Base-by-base conservation (phyloP, 1,140 invertebrate genomes). In the Belonocnema kinseyi region DNA sequence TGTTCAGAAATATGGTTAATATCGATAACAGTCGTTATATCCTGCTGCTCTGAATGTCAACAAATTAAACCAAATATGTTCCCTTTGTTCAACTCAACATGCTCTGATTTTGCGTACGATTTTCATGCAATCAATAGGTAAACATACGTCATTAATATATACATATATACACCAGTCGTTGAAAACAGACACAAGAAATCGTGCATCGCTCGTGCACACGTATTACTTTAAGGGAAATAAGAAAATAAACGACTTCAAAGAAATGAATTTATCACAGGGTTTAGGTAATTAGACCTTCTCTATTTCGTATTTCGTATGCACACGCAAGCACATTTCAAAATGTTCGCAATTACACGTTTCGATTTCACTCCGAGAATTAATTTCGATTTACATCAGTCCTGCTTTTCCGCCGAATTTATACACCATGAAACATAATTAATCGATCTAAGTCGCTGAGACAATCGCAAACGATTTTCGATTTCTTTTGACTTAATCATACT, bases 181-280 rank as follows among this genome's bases (percentile, higher is more conserved):
- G 26, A 66, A 4, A 17, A 33, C 13, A 11, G 33, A 16, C 19
- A 66, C 13, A 3, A 16, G 7, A 16, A 66, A 66, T 13, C 13
- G 3, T 66, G 21, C 13, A 26, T 16, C 21, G 16, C 58, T 66
- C 53, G 53, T 54, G 53, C 53, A 16, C 53, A 54, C 53, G 8
- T 54, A 54, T 19, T 54, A 54, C n/a, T 54, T 54, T 12, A 66
- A 7, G 13, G 58, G 13, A 40, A 40, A 66, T 40, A 66, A 66
- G 58, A 4, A 40, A 40, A 40, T 40, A 66, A 66, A 40, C 21
- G 13, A 66, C 16, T 66, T 75, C 51, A 77, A 79, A 72, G 56
- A 73, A 78, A 78, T 80, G 71, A 82, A 78, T 82, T 74, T 82
- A 80, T 78, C 75, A 82, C 81, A 82, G 81, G 81, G 81, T 82